Evolutionary conservation across 2,888 invertebrate genomes (phyloP).

Genomic region (Drosophila robusta): DNA sequence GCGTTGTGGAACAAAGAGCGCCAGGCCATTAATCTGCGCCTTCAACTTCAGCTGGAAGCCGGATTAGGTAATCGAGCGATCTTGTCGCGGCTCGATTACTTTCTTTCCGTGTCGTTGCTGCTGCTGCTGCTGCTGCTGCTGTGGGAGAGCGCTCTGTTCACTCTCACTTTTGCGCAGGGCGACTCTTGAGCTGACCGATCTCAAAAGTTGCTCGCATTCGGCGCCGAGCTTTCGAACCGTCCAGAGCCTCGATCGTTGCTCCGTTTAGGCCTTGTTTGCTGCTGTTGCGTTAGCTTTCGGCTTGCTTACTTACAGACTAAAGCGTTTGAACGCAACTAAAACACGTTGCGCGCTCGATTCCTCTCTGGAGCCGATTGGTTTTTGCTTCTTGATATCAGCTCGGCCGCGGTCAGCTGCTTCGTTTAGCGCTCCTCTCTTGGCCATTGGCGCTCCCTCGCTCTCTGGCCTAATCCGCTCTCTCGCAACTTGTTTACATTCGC

Average conservation of each 20-base stretch:
- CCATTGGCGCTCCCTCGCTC: slow-evolving; percentile 4
- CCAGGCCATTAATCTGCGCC: slow-evolving; percentile 65
- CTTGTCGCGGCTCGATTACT: slow-evolving; percentile 52
- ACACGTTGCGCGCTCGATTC: slow-evolving; percentile 62
- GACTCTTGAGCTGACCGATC: slow-evolving; percentile 32
- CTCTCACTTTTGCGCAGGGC: slow-evolving; percentile 54
- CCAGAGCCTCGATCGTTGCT: slow-evolving; percentile 54
- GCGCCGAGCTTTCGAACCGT: slow-evolving; percentile 42
- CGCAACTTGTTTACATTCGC: slow-evolving; percentile 48
- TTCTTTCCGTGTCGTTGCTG: slow-evolving; percentile 59
- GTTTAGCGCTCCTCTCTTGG: slow-evolving; percentile 1
- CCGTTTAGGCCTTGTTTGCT: slow-evolving; percentile 25
- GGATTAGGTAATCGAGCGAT: slow-evolving; percentile 66
- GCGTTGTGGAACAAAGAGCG: slow-evolving; percentile 41
- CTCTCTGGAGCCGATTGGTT: slow-evolving; percentile 59
- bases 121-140: not conserved
- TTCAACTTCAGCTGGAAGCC: slow-evolving; percentile 27
- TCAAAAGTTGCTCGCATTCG: slow-evolving; percentile 68
- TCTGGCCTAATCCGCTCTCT: slow-evolving; percentile 10
- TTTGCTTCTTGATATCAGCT: slow-evolving; percentile 19
- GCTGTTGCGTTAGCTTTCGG: slow-evolving; percentile 58
- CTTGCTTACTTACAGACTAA: slow-evolving; percentile 77
- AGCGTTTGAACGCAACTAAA: slow-evolving; percentile 81
- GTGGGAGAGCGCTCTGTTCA: slow-evolving; percentile 23
- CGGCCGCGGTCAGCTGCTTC: slow-evolving; percentile 48